These are phyloP conservation scores for Drosophila ironensis DNA, from an alignment of 1,140 invertebrate genomes.

Conservation along the genomic window DNA sequence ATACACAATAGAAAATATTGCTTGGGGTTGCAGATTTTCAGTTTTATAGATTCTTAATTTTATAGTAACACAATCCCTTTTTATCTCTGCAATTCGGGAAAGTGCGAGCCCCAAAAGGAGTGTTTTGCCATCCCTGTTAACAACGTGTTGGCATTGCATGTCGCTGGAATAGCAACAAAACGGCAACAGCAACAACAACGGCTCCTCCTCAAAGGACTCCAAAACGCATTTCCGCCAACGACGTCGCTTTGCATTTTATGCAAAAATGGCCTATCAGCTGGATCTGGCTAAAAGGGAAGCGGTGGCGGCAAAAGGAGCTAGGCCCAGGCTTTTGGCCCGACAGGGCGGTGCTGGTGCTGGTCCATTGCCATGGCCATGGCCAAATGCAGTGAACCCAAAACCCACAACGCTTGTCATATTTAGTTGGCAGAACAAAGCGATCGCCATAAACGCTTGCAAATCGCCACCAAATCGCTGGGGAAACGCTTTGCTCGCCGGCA, in stretches of 20 bases:
- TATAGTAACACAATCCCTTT: too few relatives aligned
- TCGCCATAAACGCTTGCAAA: conserved; percentile 68
- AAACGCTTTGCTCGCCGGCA: conserved; percentile 36
- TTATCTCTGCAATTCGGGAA: too few relatives aligned
- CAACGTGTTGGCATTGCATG: conserved; percentile 46
- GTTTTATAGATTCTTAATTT: too few relatives aligned
- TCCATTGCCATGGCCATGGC: conserved; percentile 1
- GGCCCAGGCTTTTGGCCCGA: background rate
- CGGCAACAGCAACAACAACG: background rate
- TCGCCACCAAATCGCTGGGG: conserved; percentile 50
- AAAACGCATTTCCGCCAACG: conserved; percentile 72
- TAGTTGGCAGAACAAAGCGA: conserved; percentile 72
- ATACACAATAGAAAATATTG: too few relatives aligned
- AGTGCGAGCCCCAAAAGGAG: background rate
- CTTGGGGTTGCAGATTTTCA: too few relatives aligned
- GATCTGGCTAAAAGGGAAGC: conserved; percentile 14
- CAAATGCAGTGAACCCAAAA: conserved; percentile 49
- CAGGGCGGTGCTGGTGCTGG: background rate
- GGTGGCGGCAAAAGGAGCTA: background rate
- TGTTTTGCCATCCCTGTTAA: background rate
- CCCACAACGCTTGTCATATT: conserved; percentile 63
- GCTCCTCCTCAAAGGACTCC: conserved; percentile 54
- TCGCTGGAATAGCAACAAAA: conserved; percentile 20
- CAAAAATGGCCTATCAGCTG: conserved; percentile 63
- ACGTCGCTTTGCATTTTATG: conserved; percentile 59